Conservation (phyloP, 2,797 vertebrate species). For the Dendrocincla fuliginosa region DNA sequence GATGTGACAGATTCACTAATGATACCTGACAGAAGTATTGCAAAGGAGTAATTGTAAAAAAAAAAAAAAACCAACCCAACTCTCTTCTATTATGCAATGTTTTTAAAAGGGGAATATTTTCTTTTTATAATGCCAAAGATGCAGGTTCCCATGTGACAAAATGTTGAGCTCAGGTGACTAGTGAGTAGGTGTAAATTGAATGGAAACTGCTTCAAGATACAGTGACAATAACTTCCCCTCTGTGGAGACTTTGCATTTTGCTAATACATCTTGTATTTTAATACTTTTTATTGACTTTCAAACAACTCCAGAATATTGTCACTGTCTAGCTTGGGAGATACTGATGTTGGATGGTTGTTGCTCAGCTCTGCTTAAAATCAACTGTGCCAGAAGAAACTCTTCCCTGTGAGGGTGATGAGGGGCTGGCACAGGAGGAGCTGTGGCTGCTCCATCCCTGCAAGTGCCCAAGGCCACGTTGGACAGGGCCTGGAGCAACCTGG, state of each 20-base stretch:
- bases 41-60: conserved; percentile 60
- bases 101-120: conserved; percentile 37
- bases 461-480: neutral
- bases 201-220: neutral
- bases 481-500: neutral
- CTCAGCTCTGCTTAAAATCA: neutral
- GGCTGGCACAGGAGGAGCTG: neutral
- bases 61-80: neutral
- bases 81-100: conserved; percentile 58
- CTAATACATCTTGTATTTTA: neutral
- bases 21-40: conserved; percentile 63
- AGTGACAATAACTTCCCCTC: neutral
- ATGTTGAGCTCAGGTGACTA: neutral
- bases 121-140: neutral
- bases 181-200: neutral
- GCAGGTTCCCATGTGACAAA: neutral
- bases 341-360: neutral
- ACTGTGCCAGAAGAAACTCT: neutral
- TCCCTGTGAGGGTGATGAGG: neutral
- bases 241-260: neutral
- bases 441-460: neutral
- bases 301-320: neutral
- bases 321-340: neutral
- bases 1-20: conserved; percentile 66
- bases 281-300: neutral